Evolutionary conservation across 2,888 invertebrate genomes (phyloP).

Genomic region (Ceratothoa steindachneri): DNA sequence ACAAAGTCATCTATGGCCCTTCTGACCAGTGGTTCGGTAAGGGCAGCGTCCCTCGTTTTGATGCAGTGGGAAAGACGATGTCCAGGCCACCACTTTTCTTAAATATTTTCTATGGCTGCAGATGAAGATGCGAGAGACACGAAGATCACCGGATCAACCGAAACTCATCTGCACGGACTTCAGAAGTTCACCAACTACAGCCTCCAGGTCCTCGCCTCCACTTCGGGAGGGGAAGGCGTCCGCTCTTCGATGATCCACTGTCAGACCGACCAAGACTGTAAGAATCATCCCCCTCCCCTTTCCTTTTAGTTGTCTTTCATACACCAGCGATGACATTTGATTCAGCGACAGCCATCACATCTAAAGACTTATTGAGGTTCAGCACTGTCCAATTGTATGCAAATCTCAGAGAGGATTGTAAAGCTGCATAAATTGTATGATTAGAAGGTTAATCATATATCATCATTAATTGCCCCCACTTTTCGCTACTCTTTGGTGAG

Average conservation of each 20-base stretch:
- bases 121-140: conserved; percentile 62
- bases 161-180: conserved; percentile 86
- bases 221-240: conserved; percentile 91
- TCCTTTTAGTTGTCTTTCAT: no score
- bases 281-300: conserved; percentile 49
- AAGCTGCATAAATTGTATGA: no score
- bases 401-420: no score
- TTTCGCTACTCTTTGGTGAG: no score
- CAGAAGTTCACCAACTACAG: conserved; percentile 95
- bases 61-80: neutral
- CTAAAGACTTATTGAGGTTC: no score
- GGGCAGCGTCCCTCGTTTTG: conserved; percentile 52
- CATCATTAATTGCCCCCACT: no score
- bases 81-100: no score
- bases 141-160: conserved; percentile 85
- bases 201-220: conserved; percentile 91
- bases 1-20: conserved; percentile 88
- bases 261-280: conserved; percentile 92
- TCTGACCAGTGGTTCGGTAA: conserved; percentile 87
- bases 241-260: conserved; percentile 82
- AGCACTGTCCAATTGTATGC: no score
- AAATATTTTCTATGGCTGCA: no score
- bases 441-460: no score
- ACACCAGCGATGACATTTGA: no score
- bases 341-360: no score